Evolutionary conservation across 2,113 vertebrate genomes (phyloP), one percentile per base, ranked within the genome.

Genomic region (Crotalus tigris): DNA sequence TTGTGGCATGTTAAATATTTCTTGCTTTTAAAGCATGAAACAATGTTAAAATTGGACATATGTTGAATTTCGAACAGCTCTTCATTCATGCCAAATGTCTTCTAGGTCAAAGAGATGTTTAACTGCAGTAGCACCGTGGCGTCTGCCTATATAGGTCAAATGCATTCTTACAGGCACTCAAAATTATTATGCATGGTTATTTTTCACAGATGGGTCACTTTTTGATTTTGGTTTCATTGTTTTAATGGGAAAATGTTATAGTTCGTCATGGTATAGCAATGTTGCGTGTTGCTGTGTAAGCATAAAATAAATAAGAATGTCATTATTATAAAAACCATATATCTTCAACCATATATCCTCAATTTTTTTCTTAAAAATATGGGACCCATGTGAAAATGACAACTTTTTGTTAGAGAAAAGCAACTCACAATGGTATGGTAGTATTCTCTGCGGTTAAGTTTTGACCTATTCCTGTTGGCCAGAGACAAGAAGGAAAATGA

Each of bases 321-420:
- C 96, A 94, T 96, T 97, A 96, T 91, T 96, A 97, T 95, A 95
- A 97, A 87, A 97, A 96, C 91, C 97, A 95, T 96, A 97, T 97
- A 96, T 97, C 97, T 96, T 97, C 96, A 97, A 97, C 95, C 15
- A 95, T 96, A 97, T 97, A 95, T 97, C 97, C 96, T 97, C 96
- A 97, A 97, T 95, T 33, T 97, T 97, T 97, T 97, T 97, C 96
- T 97, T 96, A 96, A 95, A 97, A 96, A 97, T 97, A 96, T 96
- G 97, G 97, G 91, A 95, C 97, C 96, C 96, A 97, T 29, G 0
- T 95, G 94, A 97, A 96, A 96, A 96, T 94, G 96, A 96, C 96
- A 94, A 2, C 92, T 94, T 96, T 96, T 97, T 92, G 21, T 97
- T 97, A 95, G 93, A 94, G 96, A 97, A 98, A 98, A 97, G 95